These are phyloP conservation scores for Pseudorectes ferrugineus DNA, from an alignment of 2,113 vertebrate species.

Conservation along the genomic window DNA sequence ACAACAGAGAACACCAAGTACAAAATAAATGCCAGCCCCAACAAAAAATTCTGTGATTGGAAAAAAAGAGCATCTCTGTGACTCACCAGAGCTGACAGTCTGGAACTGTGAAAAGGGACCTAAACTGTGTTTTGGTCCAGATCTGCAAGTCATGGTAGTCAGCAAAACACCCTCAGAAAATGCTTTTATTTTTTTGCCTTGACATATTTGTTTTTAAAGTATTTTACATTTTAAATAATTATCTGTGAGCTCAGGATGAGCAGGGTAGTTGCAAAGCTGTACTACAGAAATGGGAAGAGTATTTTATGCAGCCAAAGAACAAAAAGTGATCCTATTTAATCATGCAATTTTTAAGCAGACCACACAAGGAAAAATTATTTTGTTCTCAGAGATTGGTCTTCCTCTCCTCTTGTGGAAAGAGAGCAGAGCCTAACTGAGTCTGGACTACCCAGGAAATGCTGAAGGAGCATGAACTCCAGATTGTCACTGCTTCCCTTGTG, in stretches of 20 bases:
- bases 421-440: not conserved
- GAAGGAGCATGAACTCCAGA: rapidly evolving
- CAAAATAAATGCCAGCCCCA: not conserved
- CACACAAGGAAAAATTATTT: not conserved
- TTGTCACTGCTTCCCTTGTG: not conserved
- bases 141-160: not conserved
- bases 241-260: not conserved
- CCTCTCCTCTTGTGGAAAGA: not conserved
- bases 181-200: not conserved
- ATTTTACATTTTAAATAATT: not conserved
- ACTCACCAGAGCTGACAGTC: not conserved
- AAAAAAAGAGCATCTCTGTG: not conserved
- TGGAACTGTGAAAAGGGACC: not conserved
- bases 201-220: not conserved
- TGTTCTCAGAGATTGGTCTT: not conserved
- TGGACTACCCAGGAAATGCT: not conserved
- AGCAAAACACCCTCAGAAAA: not conserved
- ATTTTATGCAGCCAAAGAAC: not conserved
- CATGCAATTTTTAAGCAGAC: not conserved
- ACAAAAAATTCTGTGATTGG: not conserved
- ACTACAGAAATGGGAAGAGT: not conserved
- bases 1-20: not conserved
- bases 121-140: not conserved
- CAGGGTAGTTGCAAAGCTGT: not conserved
- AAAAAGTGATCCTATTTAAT: not conserved